Evolutionary conservation across 1,140 invertebrate species (phyloP).

Genomic region (Antheraea pernyi): DNA sequence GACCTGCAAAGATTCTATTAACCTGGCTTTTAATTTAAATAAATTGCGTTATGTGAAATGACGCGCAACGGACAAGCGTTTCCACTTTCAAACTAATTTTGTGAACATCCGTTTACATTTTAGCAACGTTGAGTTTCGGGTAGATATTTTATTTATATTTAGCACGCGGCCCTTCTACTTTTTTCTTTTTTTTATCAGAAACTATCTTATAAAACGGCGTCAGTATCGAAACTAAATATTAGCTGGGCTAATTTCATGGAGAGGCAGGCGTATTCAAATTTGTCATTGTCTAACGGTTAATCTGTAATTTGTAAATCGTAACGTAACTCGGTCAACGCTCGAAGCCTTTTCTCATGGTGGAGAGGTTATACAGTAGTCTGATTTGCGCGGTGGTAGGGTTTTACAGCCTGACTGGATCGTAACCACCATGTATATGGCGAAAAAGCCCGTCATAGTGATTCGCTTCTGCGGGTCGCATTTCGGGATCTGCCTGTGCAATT

Average conservation of each 20-base stretch:
- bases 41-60: constrained; percentile 11
- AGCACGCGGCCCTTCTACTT: too few relatives aligned
- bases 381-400: too few relatives aligned
- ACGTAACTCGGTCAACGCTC: not conserved
- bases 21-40: constrained; percentile 8
- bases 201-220: not conserved
- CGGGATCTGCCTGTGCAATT: too few relatives aligned
- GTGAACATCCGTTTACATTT: not conserved
- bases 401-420: too few relatives aligned
- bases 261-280: too few relatives aligned
- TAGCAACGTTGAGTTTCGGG: not conserved
- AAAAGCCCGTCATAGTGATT: too few relatives aligned
- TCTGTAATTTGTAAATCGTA: not conserved
- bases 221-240: not conserved
- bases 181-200: too few relatives aligned
- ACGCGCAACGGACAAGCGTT: constrained; percentile 5
- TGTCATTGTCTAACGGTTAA: not conserved
- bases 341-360: not conserved
- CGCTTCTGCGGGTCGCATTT: too few relatives aligned
- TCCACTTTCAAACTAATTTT: constrained; percentile 9
- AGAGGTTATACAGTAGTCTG: not conserved
- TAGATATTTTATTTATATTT: not conserved
- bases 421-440: too few relatives aligned
- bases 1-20: constrained; percentile 7
- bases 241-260: not conserved